Evolutionary conservation across 1,140 invertebrate genomes (phyloP).

Genomic region (Drosophila chauvacae): DNA sequence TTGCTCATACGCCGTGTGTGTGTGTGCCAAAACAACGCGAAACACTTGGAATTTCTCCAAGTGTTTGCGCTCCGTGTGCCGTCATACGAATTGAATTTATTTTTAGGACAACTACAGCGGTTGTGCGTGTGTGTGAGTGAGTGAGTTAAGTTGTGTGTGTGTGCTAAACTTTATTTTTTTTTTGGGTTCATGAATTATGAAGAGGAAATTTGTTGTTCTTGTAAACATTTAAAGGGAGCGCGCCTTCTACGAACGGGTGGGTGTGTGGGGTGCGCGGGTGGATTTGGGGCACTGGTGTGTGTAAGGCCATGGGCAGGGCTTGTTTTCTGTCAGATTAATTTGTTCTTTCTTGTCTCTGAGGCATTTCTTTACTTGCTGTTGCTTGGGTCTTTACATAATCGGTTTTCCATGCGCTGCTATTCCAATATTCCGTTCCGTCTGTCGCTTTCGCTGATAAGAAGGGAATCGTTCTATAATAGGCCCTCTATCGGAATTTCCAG

Average conservation of each 20-base stretch:
- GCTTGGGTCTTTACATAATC: conserved; percentile 69
- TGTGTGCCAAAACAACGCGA: conserved; percentile 46
- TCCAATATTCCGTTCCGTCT: conserved; percentile 11
- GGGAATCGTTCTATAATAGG: conserved; percentile 17
- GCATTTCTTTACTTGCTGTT: conserved; percentile 23
- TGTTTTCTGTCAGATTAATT: conserved; percentile 61
- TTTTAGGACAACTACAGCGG: conserved; percentile 70
- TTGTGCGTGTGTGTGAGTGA: conserved; percentile 21
- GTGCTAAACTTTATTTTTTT: conserved; percentile 29
- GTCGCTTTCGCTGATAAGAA: conserved; percentile 63
- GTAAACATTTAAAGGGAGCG: conserved; percentile 60
- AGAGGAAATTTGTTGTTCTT: conserved; percentile 50
- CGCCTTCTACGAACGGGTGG: conserved; percentile 49
- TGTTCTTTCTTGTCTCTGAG: conserved; percentile 41
- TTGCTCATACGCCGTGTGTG: conserved; percentile 38
- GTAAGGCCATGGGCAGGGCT: conserved; percentile 49
- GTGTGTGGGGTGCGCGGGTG: conserved; percentile 18
- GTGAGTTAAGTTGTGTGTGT: conserved; percentile 8
- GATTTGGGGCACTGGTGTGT: conserved; percentile 1
- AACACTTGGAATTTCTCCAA: conserved; percentile 76
- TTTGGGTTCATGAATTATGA: conserved; percentile 59
- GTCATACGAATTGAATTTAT: conserved; percentile 79
- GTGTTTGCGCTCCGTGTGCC: conserved; percentile 46
- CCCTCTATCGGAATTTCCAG: conserved; percentile 58
- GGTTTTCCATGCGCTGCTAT: conserved; percentile 65